Conservation (phyloP, 2,113 vertebrate species). For the Hippolais icterina region DNA sequence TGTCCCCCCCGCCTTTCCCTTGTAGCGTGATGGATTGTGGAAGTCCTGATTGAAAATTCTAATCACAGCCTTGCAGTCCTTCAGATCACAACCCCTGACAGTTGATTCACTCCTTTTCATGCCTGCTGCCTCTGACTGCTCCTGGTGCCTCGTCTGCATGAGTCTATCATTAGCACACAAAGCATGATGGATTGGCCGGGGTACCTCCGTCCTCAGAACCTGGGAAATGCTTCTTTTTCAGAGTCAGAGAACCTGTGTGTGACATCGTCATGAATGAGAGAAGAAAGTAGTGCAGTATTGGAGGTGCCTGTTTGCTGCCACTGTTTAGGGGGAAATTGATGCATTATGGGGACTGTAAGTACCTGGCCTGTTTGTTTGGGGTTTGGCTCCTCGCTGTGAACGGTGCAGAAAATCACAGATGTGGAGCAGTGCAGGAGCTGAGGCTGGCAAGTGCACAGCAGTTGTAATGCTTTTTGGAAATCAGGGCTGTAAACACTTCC, state of each 20-base stretch:
- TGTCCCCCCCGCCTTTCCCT: background rate
- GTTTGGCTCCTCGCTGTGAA: background rate
- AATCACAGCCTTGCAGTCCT: conserved; percentile 74
- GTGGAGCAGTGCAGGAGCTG: background rate
- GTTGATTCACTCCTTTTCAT: conserved; percentile 78
- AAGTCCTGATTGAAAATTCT: conserved; percentile 80
- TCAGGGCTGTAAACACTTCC: background rate
- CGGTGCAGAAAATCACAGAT: background rate
- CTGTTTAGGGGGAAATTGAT: conserved; percentile 58
- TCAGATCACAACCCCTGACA: conserved; percentile 71
- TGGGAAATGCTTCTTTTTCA: conserved; percentile 68
- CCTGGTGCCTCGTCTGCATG: conserved; percentile 69
- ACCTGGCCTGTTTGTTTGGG: background rate
- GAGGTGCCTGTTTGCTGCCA: conserved; percentile 62
- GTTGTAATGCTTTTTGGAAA: background rate
- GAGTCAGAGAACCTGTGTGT: conserved; percentile 50
- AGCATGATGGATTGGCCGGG: conserved; percentile 77
- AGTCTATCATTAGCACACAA: conserved; percentile 79
- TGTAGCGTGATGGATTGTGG: conserved; percentile 54
- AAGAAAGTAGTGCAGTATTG: conserved; percentile 58
- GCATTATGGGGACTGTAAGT: conserved; percentile 61
- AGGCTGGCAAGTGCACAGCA: background rate
- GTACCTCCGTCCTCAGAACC: conserved; percentile 67
- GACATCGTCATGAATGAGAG: conserved; percentile 69
- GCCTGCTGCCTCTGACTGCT: conserved; percentile 69